Percentiles rank a stretch among this genome's conserved stretches.
Evolutionary conservation across 2,797 vertebrate genomes (phyloP).

Genomic region (Argya squamiceps): DNA sequence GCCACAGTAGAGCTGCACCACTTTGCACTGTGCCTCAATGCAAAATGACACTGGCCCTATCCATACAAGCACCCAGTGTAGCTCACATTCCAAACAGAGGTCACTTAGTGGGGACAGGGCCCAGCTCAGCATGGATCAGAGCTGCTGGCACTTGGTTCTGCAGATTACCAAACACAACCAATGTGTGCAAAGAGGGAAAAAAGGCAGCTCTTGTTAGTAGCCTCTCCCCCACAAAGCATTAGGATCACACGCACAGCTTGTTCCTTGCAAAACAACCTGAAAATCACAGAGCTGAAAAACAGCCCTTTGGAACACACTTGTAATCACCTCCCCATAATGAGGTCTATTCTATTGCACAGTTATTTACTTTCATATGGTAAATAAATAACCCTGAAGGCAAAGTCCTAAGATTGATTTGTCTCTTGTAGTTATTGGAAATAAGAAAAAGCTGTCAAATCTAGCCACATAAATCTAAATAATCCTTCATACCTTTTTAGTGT

Average conservation of each 20-base stretch:
- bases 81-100: neutral
- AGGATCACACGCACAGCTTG: neutral
- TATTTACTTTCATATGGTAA: neutral
- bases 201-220: neutral
- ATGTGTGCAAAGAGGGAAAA: neutral
- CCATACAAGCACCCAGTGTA: accelerated
- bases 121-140: accelerated
- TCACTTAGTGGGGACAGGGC: too few species aligned
- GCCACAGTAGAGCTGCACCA: neutral
- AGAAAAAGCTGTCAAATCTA: neutral
- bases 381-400: neutral
- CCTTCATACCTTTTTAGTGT: neutral
- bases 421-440: neutral
- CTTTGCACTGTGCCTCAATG: neutral
- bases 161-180: neutral
- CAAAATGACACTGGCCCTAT: accelerated
- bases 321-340: neutral
- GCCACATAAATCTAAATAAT: neutral
- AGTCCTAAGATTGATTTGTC: neutral
- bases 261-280: neutral
- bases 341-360: neutral
- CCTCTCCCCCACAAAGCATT: neutral
- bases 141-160: neutral
- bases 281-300: neutral
- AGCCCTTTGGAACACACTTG: neutral